phyloP scores from a whole-genome alignment of 2,113 vertebrate species.

The Corydoras maculifer region DNA sequence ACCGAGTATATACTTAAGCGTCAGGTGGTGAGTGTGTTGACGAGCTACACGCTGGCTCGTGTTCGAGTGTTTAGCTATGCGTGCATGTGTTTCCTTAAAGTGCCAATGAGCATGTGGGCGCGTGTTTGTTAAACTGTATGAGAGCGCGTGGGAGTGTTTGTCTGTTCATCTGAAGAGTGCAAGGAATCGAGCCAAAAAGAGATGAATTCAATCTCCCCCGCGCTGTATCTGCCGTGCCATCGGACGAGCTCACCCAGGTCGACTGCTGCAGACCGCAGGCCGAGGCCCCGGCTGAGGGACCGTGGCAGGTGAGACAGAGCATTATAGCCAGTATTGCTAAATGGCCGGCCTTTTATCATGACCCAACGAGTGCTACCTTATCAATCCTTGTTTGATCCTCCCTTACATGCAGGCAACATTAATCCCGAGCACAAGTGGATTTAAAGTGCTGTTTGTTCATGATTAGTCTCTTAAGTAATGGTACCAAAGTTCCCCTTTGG shows the following conservation, averaged over 20 bases:
- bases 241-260: constrained; percentile 31
- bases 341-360: constrained; percentile 20
- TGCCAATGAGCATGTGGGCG: constrained; percentile 63
- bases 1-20: constrained; percentile 61
- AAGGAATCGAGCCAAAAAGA: constrained; percentile 10
- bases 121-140: constrained; percentile 75
- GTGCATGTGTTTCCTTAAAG: constrained; percentile 67
- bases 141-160: constrained; percentile 71
- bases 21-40: constrained; percentile 52
- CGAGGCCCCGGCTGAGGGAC: constrained; percentile 21
- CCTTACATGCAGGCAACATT: constrained; percentile 4
- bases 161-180: constrained; percentile 60
- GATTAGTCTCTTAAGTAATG: not conserved
- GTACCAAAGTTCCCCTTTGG: no score
- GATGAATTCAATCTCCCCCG: constrained; percentile 26
- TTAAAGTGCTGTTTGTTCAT: not conserved
- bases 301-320: constrained; percentile 7
- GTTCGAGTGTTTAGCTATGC: constrained; percentile 50
- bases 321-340: constrained; percentile 6
- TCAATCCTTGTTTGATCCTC: constrained; percentile 31
- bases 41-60: constrained; percentile 51
- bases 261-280: constrained; percentile 28
- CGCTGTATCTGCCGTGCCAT: constrained; percentile 37
- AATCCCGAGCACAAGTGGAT: constrained; percentile 9
- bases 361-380: constrained; percentile 26